Conservation (phyloP, 2,888 invertebrate species). For the Coenonympha arcania region DNA sequence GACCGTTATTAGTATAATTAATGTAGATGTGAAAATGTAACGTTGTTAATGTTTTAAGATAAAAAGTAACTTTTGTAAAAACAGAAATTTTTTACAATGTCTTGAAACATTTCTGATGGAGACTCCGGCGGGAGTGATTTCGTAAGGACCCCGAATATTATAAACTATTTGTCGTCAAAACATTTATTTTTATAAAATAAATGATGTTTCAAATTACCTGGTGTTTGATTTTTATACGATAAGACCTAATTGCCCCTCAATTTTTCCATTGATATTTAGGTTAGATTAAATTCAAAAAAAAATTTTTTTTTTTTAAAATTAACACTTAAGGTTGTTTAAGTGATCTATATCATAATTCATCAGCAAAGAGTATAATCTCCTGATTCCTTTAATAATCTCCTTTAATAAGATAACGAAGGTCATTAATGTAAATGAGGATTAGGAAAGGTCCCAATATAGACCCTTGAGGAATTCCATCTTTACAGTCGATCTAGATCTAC, state of each 20-base stretch:
- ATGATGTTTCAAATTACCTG: conserved; percentile 60
- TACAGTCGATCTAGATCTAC: too few relatives aligned
- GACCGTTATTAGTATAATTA: conserved; percentile 61
- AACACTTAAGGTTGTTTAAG: too few relatives aligned
- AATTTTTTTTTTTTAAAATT: too few relatives aligned
- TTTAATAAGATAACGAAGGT: too few relatives aligned
- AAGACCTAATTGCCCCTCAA: background rate
- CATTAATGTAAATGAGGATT: too few relatives aligned
- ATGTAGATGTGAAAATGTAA: conserved; percentile 73
- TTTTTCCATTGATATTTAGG: too few relatives aligned
- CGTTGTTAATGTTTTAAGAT: conserved; percentile 78
- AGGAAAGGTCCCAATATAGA: too few relatives aligned
- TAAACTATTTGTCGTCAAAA: conserved; percentile 75
- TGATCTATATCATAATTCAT: too few relatives aligned
- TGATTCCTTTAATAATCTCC: too few relatives aligned
- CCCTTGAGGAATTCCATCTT: too few relatives aligned
- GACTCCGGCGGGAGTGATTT: conserved; percentile 60
- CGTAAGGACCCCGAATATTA: conserved; percentile 73
- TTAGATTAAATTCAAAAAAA: too few relatives aligned
- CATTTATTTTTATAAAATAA: conserved; percentile 76
- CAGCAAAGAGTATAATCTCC: too few relatives aligned
- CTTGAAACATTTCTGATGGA: conserved; percentile 78
- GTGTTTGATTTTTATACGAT: conserved; percentile 2
- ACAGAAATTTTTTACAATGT: conserved; percentile 78
- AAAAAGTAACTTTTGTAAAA: conserved; percentile 80